These are phyloP conservation scores for Hylia prasina DNA, from an alignment of 2,113 vertebrate species.

Conservation along the genomic window DNA sequence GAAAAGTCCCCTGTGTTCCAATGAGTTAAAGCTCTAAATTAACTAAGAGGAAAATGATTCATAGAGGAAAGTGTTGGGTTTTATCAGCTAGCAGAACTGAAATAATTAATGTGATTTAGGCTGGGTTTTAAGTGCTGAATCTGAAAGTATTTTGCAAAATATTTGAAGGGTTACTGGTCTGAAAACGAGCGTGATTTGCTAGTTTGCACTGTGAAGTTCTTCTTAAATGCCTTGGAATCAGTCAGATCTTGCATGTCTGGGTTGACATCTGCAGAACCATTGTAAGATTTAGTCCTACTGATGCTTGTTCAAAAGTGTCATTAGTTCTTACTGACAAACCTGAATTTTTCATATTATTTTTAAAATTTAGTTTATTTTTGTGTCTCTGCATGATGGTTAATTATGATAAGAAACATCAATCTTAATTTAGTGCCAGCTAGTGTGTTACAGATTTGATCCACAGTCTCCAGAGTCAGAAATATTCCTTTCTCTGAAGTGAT, in stretches of 20 bases:
- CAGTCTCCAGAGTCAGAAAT: background rate
- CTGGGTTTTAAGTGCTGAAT: background rate
- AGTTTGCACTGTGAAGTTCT: background rate
- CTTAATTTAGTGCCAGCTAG: constrained; percentile 12
- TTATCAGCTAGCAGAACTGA: background rate
- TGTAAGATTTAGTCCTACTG: background rate
- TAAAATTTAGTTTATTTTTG: background rate
- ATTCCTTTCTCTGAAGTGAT: constrained; percentile 7
- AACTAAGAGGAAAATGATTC: background rate
- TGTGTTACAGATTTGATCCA: background rate
- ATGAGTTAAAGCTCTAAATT: background rate
- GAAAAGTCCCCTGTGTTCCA: background rate
- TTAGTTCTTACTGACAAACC: background rate
- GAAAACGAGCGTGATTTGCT: background rate
- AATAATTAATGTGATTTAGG: background rate
- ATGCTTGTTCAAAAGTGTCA: background rate
- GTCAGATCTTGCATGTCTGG: background rate
- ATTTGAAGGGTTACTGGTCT: background rate
- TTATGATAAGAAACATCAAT: background rate
- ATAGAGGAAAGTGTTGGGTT: background rate
- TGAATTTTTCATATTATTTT: constrained; percentile 3
- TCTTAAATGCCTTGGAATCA: background rate
- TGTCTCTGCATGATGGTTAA: background rate
- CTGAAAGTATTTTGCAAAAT: background rate
- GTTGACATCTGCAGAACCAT: background rate